phyloP scores from a whole-genome alignment of 1,140 invertebrate species.

The Drosophila lini region DNA sequence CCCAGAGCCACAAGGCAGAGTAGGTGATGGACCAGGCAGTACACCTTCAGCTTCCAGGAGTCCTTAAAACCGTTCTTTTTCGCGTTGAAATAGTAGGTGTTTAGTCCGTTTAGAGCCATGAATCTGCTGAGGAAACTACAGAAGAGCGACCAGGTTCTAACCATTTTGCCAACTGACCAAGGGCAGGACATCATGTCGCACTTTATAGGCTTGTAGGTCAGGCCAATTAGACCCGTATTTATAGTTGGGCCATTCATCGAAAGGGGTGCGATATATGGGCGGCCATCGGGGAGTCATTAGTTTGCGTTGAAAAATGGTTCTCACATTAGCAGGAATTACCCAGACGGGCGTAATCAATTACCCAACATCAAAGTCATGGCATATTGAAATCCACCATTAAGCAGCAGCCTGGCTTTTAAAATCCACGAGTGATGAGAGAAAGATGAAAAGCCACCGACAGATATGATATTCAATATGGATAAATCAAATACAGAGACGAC shows the following conservation, averaged over 20 bases:
- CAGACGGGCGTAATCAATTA: constrained; percentile 17
- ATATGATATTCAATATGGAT: constrained; percentile 46
- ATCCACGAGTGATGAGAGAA: neutral
- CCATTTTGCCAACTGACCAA: constrained; percentile 19
- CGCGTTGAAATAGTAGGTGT: constrained; percentile 20
- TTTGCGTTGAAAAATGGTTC: constrained; percentile 24
- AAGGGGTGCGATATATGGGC: constrained; percentile 10
- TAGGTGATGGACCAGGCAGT: constrained; percentile 33
- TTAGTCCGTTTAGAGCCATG: constrained; percentile 33
- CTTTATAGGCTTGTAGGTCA: constrained; percentile 22
- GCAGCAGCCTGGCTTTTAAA: neutral
- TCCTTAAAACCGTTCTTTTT: neutral
- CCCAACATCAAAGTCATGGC: constrained; percentile 15
- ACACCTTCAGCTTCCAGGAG: constrained; percentile 1
- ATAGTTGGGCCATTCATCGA: constrained; percentile 18
- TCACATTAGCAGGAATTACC: constrained; percentile 8
- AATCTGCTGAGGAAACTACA: constrained; percentile 30
- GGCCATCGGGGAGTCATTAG: constrained; percentile 18
- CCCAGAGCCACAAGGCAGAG: constrained; percentile 21
- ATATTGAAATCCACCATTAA: neutral
- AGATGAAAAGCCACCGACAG: constrained; percentile 33
- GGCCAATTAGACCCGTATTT: constrained; percentile 24
- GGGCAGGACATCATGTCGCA: neutral
- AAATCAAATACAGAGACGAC: constrained; percentile 42
- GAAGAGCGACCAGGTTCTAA: neutral